Evolutionary conservation across 2,797 vertebrate species (phyloP).

Genomic region (Onychomys torridus): DNA sequence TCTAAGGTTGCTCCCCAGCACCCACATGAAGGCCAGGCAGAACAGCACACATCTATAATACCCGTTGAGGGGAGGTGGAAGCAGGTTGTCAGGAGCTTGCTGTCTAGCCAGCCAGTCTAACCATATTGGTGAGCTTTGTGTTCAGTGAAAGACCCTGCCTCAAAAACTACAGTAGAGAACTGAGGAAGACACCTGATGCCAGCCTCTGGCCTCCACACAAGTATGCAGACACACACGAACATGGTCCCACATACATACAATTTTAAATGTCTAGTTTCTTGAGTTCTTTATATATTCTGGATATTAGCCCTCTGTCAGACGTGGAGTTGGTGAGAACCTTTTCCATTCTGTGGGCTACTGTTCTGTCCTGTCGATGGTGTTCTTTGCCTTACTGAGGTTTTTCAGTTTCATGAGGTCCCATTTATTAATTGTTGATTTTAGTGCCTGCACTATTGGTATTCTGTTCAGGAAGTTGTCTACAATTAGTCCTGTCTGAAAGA

Average conservation of each 20-base stretch:
- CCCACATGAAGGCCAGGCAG: background rate
- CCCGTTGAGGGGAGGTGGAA: background rate
- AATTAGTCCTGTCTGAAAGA: background rate
- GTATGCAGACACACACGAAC: background rate
- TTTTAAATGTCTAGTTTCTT: background rate
- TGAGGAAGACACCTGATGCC: background rate
- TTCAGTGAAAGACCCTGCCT: background rate
- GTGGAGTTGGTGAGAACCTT: background rate
- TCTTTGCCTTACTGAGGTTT: background rate
- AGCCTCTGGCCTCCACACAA: no score
- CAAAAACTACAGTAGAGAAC: background rate
- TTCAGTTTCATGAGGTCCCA: background rate
- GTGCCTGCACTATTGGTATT: background rate
- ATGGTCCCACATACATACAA: background rate
- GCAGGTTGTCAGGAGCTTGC: background rate
- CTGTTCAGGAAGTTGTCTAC: background rate
- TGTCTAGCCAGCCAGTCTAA: background rate
- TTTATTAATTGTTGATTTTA: background rate
- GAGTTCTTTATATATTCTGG: background rate
- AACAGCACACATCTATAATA: fast-evolving
- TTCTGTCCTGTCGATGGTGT: background rate
- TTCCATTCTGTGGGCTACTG: background rate
- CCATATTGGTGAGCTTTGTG: background rate
- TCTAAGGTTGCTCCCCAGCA: background rate
- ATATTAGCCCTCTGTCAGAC: background rate